Evolutionary conservation across 1,140 invertebrate species (phyloP), one percentile per base, ranked within the genome.

Genomic region (Diuraphis noxia): DNA sequence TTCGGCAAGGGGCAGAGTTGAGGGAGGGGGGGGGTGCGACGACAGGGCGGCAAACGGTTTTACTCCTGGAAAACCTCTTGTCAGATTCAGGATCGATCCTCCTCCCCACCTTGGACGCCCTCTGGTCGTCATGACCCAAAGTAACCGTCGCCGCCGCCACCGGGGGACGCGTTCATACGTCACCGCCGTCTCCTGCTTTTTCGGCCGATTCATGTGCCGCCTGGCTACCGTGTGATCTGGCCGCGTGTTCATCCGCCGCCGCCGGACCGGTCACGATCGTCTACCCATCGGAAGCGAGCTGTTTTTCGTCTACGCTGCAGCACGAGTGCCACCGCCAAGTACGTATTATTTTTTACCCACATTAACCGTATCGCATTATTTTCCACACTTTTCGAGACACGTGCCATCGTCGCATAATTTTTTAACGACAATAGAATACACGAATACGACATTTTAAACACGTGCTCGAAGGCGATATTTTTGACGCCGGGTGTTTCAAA

Each of bases 41-140:
- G 49, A 40, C 52, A 52, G 49, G 86, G 86, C 86, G 86, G 86
- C 86, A 63, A 56, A 63, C 43, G 85, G 46, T 52, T 56, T 43
- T 63, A 56, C 49, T 63, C 86, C 86, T 38, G 56, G 72, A 77
- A 89, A 89, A 79, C 72, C 43, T 91, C 89, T 91, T 91, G 89
- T 79, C 89, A 52, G 89, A 49, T 81, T 81, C 89, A 38, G 89
- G 77, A 91, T 91, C 89, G 89, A 91, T 91, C 89, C 72, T 91
- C 89, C 89, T 79, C 89, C 89, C n/a, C 72, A 52, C 88, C 30
- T 79, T 30, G 89, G 43, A 82, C 89, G 89, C 89, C 72, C 89
- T 91, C 89, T 91, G 89, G 89, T 52, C 89, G 89, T 91, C 89
- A 91, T 91, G 89, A 91, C 89, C 89, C 77, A 91, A 91, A 91